Percentiles rank a stretch among this genome's conserved stretches.
These are phyloP conservation scores for Pagetopsis macropterus DNA, from an alignment of 2,797 vertebrate species.

Conservation along the genomic window DNA sequence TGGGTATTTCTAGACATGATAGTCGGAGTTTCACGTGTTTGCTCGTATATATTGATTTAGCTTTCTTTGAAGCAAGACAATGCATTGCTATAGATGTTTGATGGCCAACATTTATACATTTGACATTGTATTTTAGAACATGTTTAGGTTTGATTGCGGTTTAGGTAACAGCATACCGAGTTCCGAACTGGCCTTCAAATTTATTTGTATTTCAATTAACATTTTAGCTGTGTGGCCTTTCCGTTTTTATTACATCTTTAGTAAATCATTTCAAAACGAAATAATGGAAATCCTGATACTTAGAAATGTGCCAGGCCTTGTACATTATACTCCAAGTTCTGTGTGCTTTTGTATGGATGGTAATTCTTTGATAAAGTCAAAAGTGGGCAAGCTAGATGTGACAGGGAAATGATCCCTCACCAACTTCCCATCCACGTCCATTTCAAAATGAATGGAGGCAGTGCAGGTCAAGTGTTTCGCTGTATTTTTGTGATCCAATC, in stretches of 20 bases:
- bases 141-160: too few species aligned
- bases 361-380: not conserved
- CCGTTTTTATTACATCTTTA: not conserved
- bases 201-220: too few species aligned
- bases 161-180: too few species aligned
- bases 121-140: too few species aligned
- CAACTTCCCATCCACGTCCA: not conserved
- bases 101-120: too few species aligned
- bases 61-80: not conserved
- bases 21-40: not conserved
- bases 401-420: not conserved
- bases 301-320: not conserved
- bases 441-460: not conserved
- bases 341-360: not conserved
- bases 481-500: not conserved
- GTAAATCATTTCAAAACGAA: not conserved
- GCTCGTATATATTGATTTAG: not conserved
- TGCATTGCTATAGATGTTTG: not conserved
- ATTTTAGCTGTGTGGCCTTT: too few species aligned
- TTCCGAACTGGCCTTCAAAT: too few species aligned
- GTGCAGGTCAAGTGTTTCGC: not conserved
- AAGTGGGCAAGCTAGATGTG: not conserved
- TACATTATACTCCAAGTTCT: not conserved
- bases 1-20: not conserved
- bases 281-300: not conserved